Evolutionary conservation across 1,140 invertebrate genomes (phyloP), one percentile per base, ranked within the genome.

Genomic region (Drosophila tsacasi): DNA sequence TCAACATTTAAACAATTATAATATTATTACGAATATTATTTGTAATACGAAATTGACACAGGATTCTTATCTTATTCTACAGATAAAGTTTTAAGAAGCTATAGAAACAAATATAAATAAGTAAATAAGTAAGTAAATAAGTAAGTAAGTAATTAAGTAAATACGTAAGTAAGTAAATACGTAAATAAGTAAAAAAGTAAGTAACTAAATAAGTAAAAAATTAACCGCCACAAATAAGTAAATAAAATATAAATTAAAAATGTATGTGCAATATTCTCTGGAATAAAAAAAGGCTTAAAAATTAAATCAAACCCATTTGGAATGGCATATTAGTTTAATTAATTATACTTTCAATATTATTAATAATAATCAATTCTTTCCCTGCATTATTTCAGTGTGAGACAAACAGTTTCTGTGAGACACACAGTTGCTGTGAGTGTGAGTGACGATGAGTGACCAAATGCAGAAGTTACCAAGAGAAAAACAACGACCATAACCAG

Each of bases 381-480:
- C 7, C 30, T 35, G 58, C 37, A 35, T 13, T 35, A 19, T 49
- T 17, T 37, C 0, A 61, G 17, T 35, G 39, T 17, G 23, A 57
- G 10, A 57, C 27, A 27, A 21, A n/a, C n/a, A 35, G 12, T 44
- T 10, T 30, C 25, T 17, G 17, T 58, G 61, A 57, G 10, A 57
- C 27, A 27, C 15, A n/a, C n/a, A 35, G 12, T 44, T 10, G 21
- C 25, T 17, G 17, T 58, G 61, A n/a, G n/a, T 37, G 52, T 19
- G 37, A 39, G 46, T 63, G 46, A 12, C 8, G 32, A 37, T 23
- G 61, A 69, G 81, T 77, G 76, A 59, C 84, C 84, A 89, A 87
- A 80, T 87, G 75, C 72, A 86, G 61, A 78, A 69, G 74, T 54
- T 35, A 72, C 19, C 35, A 63, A 37, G 40, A 37, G 55, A 79